Conservation (phyloP, 2,888 invertebrate genomes). For the Lasius platythorax region DNA sequence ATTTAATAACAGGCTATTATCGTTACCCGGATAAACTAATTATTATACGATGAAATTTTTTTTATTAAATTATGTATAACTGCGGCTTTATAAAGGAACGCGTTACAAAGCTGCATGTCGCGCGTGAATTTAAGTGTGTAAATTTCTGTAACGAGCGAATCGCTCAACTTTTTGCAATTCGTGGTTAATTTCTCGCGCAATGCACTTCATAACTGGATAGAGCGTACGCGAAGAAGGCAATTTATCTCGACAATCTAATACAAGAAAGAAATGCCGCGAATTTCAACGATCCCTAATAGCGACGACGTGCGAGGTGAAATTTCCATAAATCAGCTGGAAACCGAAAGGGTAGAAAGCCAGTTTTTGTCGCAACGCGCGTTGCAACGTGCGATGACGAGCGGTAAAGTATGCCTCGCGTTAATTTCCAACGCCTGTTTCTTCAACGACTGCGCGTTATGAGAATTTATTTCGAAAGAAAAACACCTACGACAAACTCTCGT, state of each 20-base stretch:
- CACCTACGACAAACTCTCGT: neutral
- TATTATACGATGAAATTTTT: neutral
- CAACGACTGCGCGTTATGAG: neutral
- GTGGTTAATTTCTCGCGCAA: neutral
- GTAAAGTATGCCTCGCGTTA: neutral
- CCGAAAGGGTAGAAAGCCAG: constrained; percentile 40
- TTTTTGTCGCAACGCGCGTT: constrained; percentile 17
- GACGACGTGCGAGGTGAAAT: constrained; percentile 25
- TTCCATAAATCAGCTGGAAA: constrained; percentile 37
- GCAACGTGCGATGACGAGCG: constrained; percentile 29
- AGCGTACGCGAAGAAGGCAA: neutral
- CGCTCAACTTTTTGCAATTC: neutral
- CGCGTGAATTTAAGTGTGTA: neutral
- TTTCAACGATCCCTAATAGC: constrained; percentile 34
- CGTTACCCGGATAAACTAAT: neutral
- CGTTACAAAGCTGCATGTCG: neutral
- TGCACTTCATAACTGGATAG: neutral
- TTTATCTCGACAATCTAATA: constrained; percentile 20
- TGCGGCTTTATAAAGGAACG: neutral
- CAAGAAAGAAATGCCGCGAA: neutral
- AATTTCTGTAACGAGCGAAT: neutral
- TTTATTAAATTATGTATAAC: neutral
- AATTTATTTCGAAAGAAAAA: neutral
- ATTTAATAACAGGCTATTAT: neutral
- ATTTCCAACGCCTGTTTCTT: constrained; percentile 1